Percentiles rank a stretch among this genome's conserved stretches.
Evolutionary conservation across 1,140 invertebrate genomes (phyloP).

Genomic region (Drosophila subpulchrella): DNA sequence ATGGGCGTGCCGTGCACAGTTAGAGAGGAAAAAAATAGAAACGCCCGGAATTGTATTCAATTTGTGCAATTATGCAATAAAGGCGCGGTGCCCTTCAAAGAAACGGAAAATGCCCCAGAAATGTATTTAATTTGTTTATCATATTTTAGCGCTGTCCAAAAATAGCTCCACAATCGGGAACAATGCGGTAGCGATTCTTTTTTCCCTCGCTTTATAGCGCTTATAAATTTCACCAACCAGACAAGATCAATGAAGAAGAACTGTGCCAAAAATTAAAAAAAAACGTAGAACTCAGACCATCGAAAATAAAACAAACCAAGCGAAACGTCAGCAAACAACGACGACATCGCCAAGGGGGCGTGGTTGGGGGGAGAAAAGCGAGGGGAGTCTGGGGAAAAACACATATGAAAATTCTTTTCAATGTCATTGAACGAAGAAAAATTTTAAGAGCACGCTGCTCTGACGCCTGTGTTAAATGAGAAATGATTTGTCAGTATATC

Average conservation of each 20-base stretch:
- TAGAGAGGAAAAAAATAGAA: constrained; percentile 1
- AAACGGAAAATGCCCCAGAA: constrained; percentile 8
- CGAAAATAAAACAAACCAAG: constrained; percentile 35
- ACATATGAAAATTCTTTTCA: constrained; percentile 73
- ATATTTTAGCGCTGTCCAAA: constrained; percentile 34
- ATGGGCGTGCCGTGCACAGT: constrained; percentile 30
- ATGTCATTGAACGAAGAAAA: constrained; percentile 76
- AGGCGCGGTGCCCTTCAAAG: constrained; percentile 21
- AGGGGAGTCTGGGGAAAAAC: not conserved
- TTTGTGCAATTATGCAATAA: constrained; percentile 76
- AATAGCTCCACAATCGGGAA: constrained; percentile 54
- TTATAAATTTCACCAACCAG: constrained; percentile 56
- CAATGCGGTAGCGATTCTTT: constrained; percentile 39
- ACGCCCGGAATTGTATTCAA: constrained; percentile 60
- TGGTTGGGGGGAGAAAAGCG: constrained; percentile 6
- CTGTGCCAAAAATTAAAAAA: constrained; percentile 40
- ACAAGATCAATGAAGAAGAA: constrained; percentile 51
- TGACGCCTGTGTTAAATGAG: constrained; percentile 27
- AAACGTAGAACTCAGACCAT: not conserved
- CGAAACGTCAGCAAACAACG: constrained; percentile 58
- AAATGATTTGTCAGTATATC: constrained; percentile 78
- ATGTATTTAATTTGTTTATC: constrained; percentile 47
- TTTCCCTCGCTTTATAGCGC: constrained; percentile 48
- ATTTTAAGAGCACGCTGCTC: constrained; percentile 63
- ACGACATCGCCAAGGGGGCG: constrained; percentile 38